Evolutionary conservation across 2,113 vertebrate species (phyloP), one percentile per base, ranked within the genome.

Genomic region (Vidua macroura): DNA sequence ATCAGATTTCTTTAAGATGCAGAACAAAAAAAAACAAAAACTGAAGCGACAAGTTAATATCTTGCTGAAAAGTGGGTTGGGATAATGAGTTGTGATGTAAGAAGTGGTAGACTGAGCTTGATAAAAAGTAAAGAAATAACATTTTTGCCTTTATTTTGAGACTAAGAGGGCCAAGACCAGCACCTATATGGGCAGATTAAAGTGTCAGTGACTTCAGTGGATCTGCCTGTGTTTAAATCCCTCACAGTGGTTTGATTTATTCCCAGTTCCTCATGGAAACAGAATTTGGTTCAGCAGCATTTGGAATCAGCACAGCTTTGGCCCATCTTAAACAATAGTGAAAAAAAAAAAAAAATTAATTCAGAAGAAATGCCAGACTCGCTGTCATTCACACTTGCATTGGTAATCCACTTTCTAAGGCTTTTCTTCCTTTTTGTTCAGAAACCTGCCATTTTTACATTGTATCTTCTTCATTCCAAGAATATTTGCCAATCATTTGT

Each of bases 401-500:
- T 51, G 92, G 76, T 90, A 95, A 93, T 93, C 88, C 62, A 73
- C 58, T 94, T 90, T 52, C 86, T 78, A 81, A 83, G 31, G 77
- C 37, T 79, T 79, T 92, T 86, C 76, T 33, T 48, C 43, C 51
- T 77, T 81, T 92, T 88, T 87, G 33, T 83, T 92, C 74, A 94
- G 64, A 93, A 73, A 86, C 23, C 43, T 86, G 84, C 73, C 94
- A 86, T 91, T 97, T 97, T 91, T 86, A 74, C 80, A 86, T 83
- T 88, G 86, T 31, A 64, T 86, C 92, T 94, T 94, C 91, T 92
- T 95, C 93, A 85, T 97, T 97, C 95, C 95, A 98, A 91, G 96
- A 96, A 94, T 94, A 97, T 86, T 93, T 98, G 97, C 96, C 97
- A 98, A 97, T 98, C 97, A 98, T 97, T 97, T 95, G 94, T 92